phyloP scores from a whole-genome alignment of 2,113 vertebrate species.

The Odontesthes bonariensis region DNA sequence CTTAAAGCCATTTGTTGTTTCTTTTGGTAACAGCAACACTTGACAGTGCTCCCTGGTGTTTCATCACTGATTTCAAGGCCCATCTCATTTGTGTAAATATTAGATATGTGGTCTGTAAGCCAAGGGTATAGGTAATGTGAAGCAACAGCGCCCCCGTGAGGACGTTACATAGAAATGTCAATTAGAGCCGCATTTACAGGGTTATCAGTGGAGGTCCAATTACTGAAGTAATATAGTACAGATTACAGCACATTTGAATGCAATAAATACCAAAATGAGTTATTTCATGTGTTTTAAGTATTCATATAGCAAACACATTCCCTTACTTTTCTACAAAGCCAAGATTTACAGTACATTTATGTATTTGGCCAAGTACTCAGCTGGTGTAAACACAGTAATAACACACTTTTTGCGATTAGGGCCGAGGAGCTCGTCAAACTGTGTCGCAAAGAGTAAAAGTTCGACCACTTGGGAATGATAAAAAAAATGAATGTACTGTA shows the following conservation, averaged over 20 bases:
- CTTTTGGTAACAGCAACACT: slow-evolving; percentile 47
- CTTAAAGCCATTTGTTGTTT: slow-evolving; percentile 75
- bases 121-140: slow-evolving; percentile 61
- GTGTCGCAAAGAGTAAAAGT: slow-evolving; percentile 65
- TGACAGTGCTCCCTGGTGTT: slow-evolving; percentile 39
- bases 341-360: slow-evolving; percentile 55
- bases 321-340: slow-evolving; percentile 65
- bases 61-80: slow-evolving; percentile 35
- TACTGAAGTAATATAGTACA: slow-evolving; percentile 67
- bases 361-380: slow-evolving; percentile 24
- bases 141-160: slow-evolving; percentile 68
- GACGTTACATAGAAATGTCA: slow-evolving; percentile 52
- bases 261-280: slow-evolving; percentile 71
- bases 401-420: slow-evolving; percentile 15
- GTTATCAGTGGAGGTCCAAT: slow-evolving; percentile 53
- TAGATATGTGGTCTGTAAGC: slow-evolving; percentile 49
- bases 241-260: slow-evolving; percentile 70
- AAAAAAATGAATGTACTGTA: slow-evolving; percentile 55
- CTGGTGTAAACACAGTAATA: slow-evolving; percentile 41
- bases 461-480: slow-evolving; percentile 39
- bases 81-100: slow-evolving; percentile 57
- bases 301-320: slow-evolving; percentile 46
- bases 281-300: slow-evolving; percentile 66
- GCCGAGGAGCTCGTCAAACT: slow-evolving; percentile 29
- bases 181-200: slow-evolving; percentile 48